Base-by-base conservation (phyloP, 2,888 invertebrate genomes). In the Maniola hyperantus region DNA sequence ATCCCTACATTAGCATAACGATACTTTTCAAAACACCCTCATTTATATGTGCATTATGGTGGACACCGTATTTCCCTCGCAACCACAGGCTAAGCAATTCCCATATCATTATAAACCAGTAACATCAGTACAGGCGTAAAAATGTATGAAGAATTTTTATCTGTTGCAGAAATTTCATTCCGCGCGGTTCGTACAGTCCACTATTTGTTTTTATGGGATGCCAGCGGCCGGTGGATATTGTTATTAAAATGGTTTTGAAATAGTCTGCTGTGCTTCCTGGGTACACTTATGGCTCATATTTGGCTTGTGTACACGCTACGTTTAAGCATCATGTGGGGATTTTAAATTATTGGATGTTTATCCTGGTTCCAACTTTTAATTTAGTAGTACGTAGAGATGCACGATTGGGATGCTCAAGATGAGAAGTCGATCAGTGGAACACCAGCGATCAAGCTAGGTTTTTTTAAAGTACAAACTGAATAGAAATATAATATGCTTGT, bases 181-280 rank as follows among this genome's bases (percentile, higher is more conserved):
- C 73, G 74, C 75, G 75, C 74, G 79, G 77, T 81, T 81, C 78
- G 82, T 83, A 77, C 82, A 78, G 71, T 76, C 75, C 72, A 84
- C 85, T 80, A 85, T 87, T 85, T 77, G 82, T 86, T 88, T 88
- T 87, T 87, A 88, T 79, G 86, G 81, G 77, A 34, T 71, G 71
- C 76, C 77, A 79, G 82, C 81, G 80, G 77, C 76, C 76, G 75
- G 74, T 77, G 77, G 79, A 81, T 77, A 85, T 78, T 79, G 87
- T 86, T 87, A 87, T 86, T 83, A 80, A 82, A 79, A 83, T 80
- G 77, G 81, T 78, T 79, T 73, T 73, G 68, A 72, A 77, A 85
- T 80, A 75, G 81, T 77, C 73, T 64, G 68, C 64, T 70, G 67
- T 75, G 74, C 77, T 73, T 77, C 73, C 76, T 75, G 76, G 72